Evolutionary conservation across 2,113 vertebrate species (phyloP).

Genomic region (Tapirus terrestris): DNA sequence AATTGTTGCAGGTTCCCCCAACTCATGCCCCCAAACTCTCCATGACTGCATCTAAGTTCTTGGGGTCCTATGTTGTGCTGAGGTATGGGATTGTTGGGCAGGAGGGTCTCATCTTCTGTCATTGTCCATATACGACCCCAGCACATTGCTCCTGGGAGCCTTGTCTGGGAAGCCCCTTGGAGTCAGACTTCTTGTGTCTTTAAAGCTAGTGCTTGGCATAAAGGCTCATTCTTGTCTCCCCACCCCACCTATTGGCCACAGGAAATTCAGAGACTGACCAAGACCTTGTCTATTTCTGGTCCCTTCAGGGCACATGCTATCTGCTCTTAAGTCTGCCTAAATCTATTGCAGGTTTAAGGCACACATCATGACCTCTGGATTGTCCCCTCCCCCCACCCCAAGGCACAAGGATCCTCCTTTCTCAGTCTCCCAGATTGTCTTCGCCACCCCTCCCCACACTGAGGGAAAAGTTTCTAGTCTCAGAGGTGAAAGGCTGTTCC

Average conservation of each 20-base stretch:
- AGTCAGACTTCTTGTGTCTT: neutral
- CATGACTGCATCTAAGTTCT: neutral
- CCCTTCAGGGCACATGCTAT: neutral
- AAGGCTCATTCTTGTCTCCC: neutral
- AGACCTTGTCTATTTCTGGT: neutral
- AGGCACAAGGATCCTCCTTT: neutral
- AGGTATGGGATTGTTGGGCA: neutral
- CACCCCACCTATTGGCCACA: neutral
- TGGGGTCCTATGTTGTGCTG: neutral
- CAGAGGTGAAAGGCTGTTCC: neutral
- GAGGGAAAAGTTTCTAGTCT: neutral
- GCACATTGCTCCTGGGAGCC: neutral
- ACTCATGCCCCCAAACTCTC: fast-evolving
- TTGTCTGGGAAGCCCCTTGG: neutral
- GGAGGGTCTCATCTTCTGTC: neutral
- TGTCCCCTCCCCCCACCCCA: neutral
- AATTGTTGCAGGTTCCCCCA: neutral
- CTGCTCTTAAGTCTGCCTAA: neutral
- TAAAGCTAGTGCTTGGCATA: neutral
- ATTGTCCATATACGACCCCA: neutral
- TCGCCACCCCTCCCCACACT: neutral
- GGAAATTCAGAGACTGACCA: neutral
- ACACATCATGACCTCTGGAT: neutral
- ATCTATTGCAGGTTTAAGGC: neutral
- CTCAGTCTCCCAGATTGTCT: neutral